phyloP scores from a whole-genome alignment of 2,797 vertebrate species.

The Halcyon badia region DNA sequence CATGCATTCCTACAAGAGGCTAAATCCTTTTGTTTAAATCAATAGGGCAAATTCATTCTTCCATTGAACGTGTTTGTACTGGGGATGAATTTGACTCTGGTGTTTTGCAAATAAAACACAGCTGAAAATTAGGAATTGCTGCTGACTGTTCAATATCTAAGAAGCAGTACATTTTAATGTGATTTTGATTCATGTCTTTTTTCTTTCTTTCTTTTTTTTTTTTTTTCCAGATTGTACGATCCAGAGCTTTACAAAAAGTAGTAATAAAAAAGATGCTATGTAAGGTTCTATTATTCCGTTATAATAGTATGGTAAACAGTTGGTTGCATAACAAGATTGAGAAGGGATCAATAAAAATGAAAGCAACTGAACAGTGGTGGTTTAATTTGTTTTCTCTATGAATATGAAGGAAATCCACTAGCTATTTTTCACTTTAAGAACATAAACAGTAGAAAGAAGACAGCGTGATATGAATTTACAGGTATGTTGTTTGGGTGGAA shows the following conservation, averaged over 20 bases:
- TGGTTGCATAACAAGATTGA: not conserved
- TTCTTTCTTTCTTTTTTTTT: not conserved
- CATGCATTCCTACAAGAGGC: not conserved
- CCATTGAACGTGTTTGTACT: not conserved
- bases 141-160: not conserved
- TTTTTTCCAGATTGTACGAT: not conserved
- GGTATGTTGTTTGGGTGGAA: constrained; percentile 3
- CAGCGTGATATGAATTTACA: not conserved
- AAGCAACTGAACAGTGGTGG: not conserved
- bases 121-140: not conserved
- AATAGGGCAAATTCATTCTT: not conserved
- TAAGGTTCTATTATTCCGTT: not conserved
- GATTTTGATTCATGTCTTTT: not conserved
- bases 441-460: not conserved
- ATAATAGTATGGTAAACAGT: not conserved
- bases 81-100: not conserved
- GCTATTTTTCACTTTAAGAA: constrained; percentile 42
- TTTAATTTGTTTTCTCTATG: constrained; percentile 37
- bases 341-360: constrained; percentile 12
- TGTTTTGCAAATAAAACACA: not conserved
- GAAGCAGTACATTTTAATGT: not conserved
- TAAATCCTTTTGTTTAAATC: constrained; percentile 21
- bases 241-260: not conserved
- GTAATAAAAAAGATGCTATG: not conserved
- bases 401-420: constrained; percentile 9